Evolutionary conservation across 2,888 invertebrate species (phyloP), one percentile per base, ranked within the genome.

Genomic region (Argyresthia goedartella): DNA sequence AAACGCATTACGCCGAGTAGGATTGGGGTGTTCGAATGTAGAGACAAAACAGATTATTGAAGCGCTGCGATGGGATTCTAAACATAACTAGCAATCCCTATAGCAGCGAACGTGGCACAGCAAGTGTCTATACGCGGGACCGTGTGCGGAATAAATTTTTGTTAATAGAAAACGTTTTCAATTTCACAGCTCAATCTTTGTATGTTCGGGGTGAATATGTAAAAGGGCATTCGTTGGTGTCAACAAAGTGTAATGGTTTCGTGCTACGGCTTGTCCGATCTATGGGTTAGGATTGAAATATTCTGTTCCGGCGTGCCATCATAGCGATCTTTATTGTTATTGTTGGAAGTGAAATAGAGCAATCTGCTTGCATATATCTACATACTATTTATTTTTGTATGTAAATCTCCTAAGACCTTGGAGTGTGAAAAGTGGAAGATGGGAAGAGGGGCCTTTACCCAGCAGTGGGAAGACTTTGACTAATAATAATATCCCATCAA

Each of bases 151-250:
- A 85, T 85, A 84, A 68, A 78, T 77, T 84, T 80, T 81, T 79
- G 81, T 77, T 77, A 78, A 82, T 81, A 76, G 81, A 76, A 82
- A 81, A 77, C 77, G 82, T 82, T 85, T 69, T 82, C 84, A 84
- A 84, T 85, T 85, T 82, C 78, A 85, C 77, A 78, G 79, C 81
- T 84, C 84, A 85, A 84, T 85, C 82, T 82, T 81, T 84, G 79
- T 81, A 73, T 79, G 81, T 75, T 76, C 76, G 79, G 79, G 77
- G 80, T 79, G 81, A 81, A 85, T 85, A 81, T 81, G 77, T 82
- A 81, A 81, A 81, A 77, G 75, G 80, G 76, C 79, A 81, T 79
- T 79, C 78, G 78, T 82, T 79, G 81, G 73, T 81, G 82, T 81
- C 81, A 84, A 84, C 78, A 81, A 75, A 81, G 76, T 81, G 79